These are phyloP conservation scores for Pteruthius melanotis DNA, from an alignment of 2,113 vertebrate species.

Conservation along the genomic window DNA sequence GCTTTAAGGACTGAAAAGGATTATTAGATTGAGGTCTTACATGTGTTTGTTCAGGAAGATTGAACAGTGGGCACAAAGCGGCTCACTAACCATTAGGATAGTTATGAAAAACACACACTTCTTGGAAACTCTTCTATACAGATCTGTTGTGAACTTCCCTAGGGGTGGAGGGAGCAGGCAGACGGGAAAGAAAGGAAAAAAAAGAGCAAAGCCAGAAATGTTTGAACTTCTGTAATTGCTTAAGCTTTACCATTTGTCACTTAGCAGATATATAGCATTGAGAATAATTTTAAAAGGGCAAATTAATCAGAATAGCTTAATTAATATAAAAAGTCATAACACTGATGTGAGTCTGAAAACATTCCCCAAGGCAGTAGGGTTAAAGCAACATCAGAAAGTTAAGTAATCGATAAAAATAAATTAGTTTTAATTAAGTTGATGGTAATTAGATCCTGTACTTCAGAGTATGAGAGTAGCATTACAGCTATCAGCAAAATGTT, in stretches of 20 bases:
- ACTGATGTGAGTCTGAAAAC: not conserved
- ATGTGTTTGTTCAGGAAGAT: not conserved
- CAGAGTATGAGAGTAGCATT: not conserved
- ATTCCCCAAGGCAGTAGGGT: not conserved
- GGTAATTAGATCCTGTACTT: slow-evolving; percentile 20
- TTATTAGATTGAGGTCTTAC: not conserved
- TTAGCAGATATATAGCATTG: not conserved
- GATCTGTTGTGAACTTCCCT: not conserved
- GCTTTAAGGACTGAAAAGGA: not conserved
- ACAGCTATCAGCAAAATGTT: not conserved
- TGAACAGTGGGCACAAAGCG: not conserved
- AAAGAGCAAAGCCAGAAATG: no score
- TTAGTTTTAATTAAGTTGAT: slow-evolving; percentile 40
- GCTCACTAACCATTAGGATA: not conserved
- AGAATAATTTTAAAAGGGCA: not conserved
- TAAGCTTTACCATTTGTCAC: not conserved
- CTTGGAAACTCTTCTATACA: not conserved
- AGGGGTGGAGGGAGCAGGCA: not conserved
- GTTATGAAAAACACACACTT: not conserved
- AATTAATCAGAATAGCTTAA: slow-evolving; percentile 25
- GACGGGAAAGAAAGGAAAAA: no score
- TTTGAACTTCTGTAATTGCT: not conserved
- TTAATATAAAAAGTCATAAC: slow-evolving; percentile 27
- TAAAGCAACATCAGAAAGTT: not conserved
- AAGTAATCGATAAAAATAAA: slow-evolving; percentile 46